Evolutionary conservation across 2,113 vertebrate species (phyloP), one percentile per base, ranked within the genome.

Genomic region (Mastomys natalensis): DNA sequence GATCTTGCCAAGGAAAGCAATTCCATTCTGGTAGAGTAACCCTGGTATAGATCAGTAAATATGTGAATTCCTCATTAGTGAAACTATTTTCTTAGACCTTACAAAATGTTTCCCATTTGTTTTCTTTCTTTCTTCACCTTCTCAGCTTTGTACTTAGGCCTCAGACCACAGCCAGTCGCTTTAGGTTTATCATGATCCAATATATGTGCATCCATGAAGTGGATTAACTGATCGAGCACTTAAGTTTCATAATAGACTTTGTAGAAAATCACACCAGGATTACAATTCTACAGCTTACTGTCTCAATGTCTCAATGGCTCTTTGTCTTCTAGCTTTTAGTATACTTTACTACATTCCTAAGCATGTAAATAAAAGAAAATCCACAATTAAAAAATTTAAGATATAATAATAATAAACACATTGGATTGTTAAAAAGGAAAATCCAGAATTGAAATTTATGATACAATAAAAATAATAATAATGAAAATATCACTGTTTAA

Each of bases 1-100:
- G 93, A 76, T 58, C 37, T 73, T 43, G 55, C 60, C 72, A 16
- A 12, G 73, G 40, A 87, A 91, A 21, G 3, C 19, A 90, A 93
- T 95, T 87, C 78, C 58, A 76, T 93, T 87, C 78, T 88, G 76
- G 84, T 4, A 60, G 84, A 96, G 97, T 93, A 62, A 80, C 2
- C 70, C 51, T 87, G 48, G 51, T 24, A 53, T 43, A 96, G 55
- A 90, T 80, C 48, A 74, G 85, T 82, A 94, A 87, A 55, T 24
- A 93, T 40, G 92, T 93, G 89, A 74, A 60, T 76, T 11, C 55
- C 48, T 91, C 74, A n/a, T 72, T 74, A 60, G 60, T 13, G 77
- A 88, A 12, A 40, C 88, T 84, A 90, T 93, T 94, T 90, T 58
- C 48, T 86, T 80, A 84, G 66, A 90, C 81, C 15, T 60, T 92